Percentiles rank a stretch among this genome's conserved stretches.
Conservation (phyloP, 2,888 invertebrate species). For the Clitarchus hookeri region DNA sequence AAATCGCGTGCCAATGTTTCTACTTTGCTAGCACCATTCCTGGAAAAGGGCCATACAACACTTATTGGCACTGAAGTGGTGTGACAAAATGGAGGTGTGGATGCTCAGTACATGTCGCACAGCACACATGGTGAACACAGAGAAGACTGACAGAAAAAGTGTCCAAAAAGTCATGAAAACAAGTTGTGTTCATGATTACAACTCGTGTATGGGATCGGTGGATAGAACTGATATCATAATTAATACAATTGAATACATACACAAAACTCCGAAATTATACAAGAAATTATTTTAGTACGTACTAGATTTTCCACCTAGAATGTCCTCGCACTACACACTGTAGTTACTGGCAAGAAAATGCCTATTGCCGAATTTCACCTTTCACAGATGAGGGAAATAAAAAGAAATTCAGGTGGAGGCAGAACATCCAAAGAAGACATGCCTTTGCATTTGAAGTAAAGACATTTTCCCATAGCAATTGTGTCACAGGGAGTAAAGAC, state of each 20-base stretch:
- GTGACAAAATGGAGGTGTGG: background rate
- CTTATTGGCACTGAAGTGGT: background rate
- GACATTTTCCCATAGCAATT: background rate
- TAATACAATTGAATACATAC: background rate
- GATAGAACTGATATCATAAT: background rate
- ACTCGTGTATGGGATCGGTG: background rate
- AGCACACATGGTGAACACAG: background rate
- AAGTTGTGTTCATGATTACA: background rate
- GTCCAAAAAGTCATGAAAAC: background rate
- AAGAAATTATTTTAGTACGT: background rate
- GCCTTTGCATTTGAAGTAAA: background rate
- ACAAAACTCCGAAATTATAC: background rate
- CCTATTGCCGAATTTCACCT: background rate
- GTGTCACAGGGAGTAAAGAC: background rate
- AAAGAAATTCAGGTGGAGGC: background rate
- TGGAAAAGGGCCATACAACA: background rate
- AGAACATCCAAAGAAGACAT: background rate
- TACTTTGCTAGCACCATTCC: background rate
- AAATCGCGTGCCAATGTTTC: background rate
- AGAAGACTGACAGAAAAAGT: background rate
- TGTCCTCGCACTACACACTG: background rate
- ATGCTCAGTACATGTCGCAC: background rate
- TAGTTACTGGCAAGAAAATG: background rate
- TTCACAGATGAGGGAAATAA: background rate
- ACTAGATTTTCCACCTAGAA: background rate